Conservation (phyloP, 2,113 vertebrate species). For the Onychorhynchus coronatus region DNA sequence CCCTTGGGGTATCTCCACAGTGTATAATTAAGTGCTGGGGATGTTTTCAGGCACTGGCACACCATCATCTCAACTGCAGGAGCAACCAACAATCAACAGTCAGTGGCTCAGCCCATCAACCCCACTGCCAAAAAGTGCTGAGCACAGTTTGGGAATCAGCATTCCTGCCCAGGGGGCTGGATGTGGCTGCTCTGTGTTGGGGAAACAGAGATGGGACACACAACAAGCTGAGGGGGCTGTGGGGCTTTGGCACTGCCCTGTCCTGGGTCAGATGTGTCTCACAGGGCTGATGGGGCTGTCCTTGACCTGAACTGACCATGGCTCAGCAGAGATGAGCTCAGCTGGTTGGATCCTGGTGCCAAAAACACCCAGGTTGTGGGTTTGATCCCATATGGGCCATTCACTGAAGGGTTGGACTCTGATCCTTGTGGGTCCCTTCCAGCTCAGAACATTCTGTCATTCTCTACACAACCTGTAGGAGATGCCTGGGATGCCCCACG, state of each 20-base stretch:
- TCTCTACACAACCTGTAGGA: background rate
- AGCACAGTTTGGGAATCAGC: background rate
- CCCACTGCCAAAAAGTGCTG: too few relatives aligned
- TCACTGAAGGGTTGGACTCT: background rate
- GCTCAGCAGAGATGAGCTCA: background rate
- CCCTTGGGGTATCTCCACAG: background rate
- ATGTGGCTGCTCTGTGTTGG: background rate
- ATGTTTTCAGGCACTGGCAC: background rate
- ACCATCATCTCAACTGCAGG: background rate
- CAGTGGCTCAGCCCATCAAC: background rate
- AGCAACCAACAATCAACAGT: background rate
- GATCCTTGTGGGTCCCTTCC: background rate
- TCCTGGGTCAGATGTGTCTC: background rate
- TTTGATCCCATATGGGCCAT: background rate
- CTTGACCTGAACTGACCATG: background rate
- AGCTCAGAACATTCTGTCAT: background rate
- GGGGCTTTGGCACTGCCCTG: background rate
- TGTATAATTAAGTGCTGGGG: background rate
- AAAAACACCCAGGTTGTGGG: background rate
- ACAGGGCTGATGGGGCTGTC: background rate
- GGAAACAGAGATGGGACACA: background rate
- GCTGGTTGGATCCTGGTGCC: background rate
- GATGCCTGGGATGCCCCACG: background rate
- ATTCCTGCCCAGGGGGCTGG: background rate
- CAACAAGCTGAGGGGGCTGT: background rate